Evolutionary conservation across 2,888 invertebrate species (phyloP).

Genomic region (Pycnomerus fuliginosus): DNA sequence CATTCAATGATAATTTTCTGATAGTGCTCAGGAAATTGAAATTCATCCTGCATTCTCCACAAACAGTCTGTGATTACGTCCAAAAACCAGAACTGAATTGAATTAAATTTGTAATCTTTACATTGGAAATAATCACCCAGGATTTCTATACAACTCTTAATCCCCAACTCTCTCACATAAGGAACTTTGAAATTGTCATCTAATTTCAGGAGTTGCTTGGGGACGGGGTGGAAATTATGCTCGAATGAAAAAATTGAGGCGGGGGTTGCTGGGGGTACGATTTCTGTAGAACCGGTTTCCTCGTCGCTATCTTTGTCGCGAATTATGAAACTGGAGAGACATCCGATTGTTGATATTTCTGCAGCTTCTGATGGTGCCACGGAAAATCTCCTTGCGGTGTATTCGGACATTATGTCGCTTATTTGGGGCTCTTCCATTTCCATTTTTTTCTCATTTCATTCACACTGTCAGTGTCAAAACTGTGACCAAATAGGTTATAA

Average conservation of each 20-base stretch:
- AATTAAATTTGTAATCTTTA: slow-evolving; percentile 40
- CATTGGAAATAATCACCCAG: slow-evolving; percentile 42
- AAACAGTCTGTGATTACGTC: slow-evolving; percentile 50
- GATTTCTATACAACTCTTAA: slow-evolving; percentile 39
- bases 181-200: slow-evolving; percentile 38
- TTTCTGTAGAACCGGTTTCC: neutral
- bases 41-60: slow-evolving; percentile 51
- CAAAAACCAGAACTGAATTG: slow-evolving; percentile 50
- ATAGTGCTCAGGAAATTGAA: slow-evolving; percentile 39
- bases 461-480: too few species aligned
- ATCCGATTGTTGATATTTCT: too few species aligned
- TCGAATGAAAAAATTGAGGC: slow-evolving; percentile 29
- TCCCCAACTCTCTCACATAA: slow-evolving; percentile 42
- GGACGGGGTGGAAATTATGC: slow-evolving; percentile 25
- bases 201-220: slow-evolving; percentile 32
- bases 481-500: too few species aligned
- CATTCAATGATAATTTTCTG: slow-evolving; percentile 48
- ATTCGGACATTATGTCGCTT: too few species aligned
- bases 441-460: too few species aligned
- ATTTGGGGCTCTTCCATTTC: too few species aligned
- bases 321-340: too few species aligned
- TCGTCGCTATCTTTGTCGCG: too few species aligned
- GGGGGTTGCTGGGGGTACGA: slow-evolving; percentile 41
- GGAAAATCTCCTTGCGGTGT: too few species aligned
- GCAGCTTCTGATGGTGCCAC: too few species aligned